Percentiles rank a stretch among this genome's conserved stretches.
phyloP scores from a whole-genome alignment of 1,140 invertebrate species.

The Brachionus rotundiformis region DNA sequence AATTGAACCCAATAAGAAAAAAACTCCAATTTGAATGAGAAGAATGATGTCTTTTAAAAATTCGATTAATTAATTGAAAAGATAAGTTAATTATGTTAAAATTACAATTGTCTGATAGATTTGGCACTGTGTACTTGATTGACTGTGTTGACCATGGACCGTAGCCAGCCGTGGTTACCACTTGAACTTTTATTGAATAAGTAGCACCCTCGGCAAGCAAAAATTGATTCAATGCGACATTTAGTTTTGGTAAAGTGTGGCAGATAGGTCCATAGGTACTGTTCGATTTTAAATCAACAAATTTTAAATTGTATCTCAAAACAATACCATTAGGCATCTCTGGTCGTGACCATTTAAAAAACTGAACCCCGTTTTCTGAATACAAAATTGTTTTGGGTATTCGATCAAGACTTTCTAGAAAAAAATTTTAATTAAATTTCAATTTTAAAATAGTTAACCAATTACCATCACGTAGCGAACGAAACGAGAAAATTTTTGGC shows the following conservation, averaged over 20 bases:
- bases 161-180: neutral
- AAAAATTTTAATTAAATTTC: neutral
- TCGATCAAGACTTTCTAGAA: neutral
- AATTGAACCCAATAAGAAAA: neutral
- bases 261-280: constrained; percentile 29
- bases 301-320: constrained; percentile 33
- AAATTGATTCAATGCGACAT: constrained; percentile 22
- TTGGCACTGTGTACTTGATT: constrained; percentile 3
- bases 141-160: constrained; percentile 19
- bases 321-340: neutral
- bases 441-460: neutral
- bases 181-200: neutral
- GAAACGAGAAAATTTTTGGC: neutral
- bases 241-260: neutral
- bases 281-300: constrained; percentile 16
- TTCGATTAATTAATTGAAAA: neutral
- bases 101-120: constrained; percentile 31
- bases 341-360: constrained; percentile 34
- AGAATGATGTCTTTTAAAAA: constrained; percentile 32
- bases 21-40: neutral
- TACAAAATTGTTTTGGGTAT: neutral
- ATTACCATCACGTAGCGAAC: constrained; percentile 1
- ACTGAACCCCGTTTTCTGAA: neutral
- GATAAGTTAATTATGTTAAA: neutral
- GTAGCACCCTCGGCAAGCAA: neutral